Base-by-base conservation (phyloP, 2,888 invertebrate genomes). In the Caenorhabditis uteleia region DNA sequence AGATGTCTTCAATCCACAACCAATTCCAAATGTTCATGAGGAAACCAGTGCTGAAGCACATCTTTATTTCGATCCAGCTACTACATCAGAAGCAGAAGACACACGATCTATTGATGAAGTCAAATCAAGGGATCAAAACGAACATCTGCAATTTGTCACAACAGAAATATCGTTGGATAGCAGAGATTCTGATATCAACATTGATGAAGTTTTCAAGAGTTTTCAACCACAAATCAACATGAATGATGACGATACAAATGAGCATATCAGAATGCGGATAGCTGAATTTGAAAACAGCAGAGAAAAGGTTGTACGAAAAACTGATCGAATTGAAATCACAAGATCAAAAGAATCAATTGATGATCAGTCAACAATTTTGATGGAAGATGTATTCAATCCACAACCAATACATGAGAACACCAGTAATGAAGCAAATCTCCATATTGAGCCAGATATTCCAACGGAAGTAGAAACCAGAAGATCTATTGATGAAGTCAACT, bases 201-300 rank as follows among this genome's bases (percentile, higher is more conserved):
- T 48, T 16, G 36, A 40, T 21, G 29, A 40, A 8, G 29, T 48
- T 12, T 38, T 48, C 38, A 48, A 33, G 27, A 34, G 21, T 29
- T 16, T 33, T 46, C 46, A 33, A 20, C 8, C 29, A 21, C 5
- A 7, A n/a, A n/a, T n/a, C n/a, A n/a, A n/a, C n/a, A n/a, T 14
- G 3, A 29, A 21, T 2, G 20, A 12, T 12, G 36, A 36, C 10
- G 36, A 14, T 36, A 14, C 18, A 3, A 20, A 36, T 36, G 36
- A 36, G 10, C 16, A 36, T 6, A 20, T 36, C 18, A 36, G 18
- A 18, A 8, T 5, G 20, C 3, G 40, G 14, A 40, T 23, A 5
- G 25, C 2, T 12, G 40, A 40, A 23, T 40, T 40, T 23, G 21
- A 21, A 23, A 21, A 23, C 10, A 23, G 14, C 12, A 8, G 18